Conservation (phyloP, 2,797 vertebrate genomes). For the Melanotaenia parkinsoni region DNA sequence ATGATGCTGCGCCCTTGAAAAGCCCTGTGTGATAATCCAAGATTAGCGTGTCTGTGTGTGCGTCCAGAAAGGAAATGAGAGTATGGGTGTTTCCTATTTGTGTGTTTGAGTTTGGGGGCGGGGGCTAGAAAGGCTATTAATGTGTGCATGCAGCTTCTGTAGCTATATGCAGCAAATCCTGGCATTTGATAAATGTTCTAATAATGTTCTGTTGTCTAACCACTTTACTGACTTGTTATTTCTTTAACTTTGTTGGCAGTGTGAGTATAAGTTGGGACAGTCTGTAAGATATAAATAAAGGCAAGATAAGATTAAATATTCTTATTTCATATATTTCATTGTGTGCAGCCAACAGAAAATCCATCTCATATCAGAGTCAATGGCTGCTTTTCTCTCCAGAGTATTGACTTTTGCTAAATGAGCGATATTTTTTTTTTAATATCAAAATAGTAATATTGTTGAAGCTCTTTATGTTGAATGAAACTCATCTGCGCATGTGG, state of each 20-base stretch:
- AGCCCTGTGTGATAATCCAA: conserved; percentile 73
- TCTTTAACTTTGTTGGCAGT: background rate
- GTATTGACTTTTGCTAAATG: conserved; percentile 13
- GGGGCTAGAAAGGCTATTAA: background rate
- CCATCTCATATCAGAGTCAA: conserved; percentile 10
- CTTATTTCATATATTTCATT: conserved; percentile 29
- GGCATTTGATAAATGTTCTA: conserved; percentile 2
- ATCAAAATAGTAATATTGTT: background rate
- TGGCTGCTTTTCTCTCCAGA: conserved; percentile 11
- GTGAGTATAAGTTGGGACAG: background rate
- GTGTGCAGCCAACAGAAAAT: conserved; percentile 35
- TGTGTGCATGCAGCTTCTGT: background rate
- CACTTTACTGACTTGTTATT: conserved; percentile 6
- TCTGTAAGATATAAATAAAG: too few species aligned
- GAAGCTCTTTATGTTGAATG: background rate
- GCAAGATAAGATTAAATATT: background rate
- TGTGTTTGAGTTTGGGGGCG: conserved; percentile 4
- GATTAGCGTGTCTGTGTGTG: conserved; percentile 64
- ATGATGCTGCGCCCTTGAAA: conserved; percentile 75
- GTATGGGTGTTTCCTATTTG: conserved; percentile 35
- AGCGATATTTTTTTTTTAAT: conserved; percentile 1
- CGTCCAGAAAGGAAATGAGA: conserved; percentile 35
- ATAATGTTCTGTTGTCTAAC: conserved; percentile 19
- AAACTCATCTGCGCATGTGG: background rate
- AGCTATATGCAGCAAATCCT: conserved; percentile 7